A percentile compares a stretch with the other conserved stretches of the same genome.
These are phyloP conservation scores for Himalopsyche japonica DNA, from an alignment of 2,888 invertebrate genomes.

Conservation along the genomic window DNA sequence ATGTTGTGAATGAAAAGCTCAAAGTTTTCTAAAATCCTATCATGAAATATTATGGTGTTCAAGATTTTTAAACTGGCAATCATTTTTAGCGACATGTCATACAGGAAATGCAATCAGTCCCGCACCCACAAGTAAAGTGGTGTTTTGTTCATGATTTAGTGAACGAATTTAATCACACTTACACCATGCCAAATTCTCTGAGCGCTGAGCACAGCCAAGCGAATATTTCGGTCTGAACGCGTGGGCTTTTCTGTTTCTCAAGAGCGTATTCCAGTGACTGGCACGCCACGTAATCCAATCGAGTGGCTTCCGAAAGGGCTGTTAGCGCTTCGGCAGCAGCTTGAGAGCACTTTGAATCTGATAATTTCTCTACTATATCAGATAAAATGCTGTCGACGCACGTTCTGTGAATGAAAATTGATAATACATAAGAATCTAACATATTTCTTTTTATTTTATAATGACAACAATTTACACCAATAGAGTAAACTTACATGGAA, in stretches of 20 bases:
- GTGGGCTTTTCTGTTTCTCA: conserved; percentile 84
- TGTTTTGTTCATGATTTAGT: background rate
- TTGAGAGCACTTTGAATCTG: conserved; percentile 77
- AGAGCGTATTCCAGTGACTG: conserved; percentile 77
- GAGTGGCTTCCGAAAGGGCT: conserved; percentile 77
- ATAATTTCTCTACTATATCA: conserved; percentile 83
- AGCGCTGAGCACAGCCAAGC: conserved; percentile 79
- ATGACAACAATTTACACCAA: background rate
- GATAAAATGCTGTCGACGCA: conserved; percentile 75
- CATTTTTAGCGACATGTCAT: too few species aligned
- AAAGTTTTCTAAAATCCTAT: too few species aligned
- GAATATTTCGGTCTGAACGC: conserved; percentile 84
- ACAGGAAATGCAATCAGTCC: too few species aligned
- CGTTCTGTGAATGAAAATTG: conserved; percentile 54
- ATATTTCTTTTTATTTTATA: background rate
- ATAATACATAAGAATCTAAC: background rate
- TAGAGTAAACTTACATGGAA: conserved; percentile 59
- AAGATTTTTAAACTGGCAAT: too few species aligned
- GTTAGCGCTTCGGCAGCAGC: conserved; percentile 72
- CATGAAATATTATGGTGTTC: too few species aligned
- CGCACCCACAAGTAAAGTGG: too few species aligned
- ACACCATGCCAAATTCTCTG: conserved; percentile 85
- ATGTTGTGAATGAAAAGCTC: too few species aligned
- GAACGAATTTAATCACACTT: conserved; percentile 47
- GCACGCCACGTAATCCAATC: conserved; percentile 72